Evolutionary conservation across 2,888 invertebrate species (phyloP).

Genomic region (Synanthedon tipuliformis): DNA sequence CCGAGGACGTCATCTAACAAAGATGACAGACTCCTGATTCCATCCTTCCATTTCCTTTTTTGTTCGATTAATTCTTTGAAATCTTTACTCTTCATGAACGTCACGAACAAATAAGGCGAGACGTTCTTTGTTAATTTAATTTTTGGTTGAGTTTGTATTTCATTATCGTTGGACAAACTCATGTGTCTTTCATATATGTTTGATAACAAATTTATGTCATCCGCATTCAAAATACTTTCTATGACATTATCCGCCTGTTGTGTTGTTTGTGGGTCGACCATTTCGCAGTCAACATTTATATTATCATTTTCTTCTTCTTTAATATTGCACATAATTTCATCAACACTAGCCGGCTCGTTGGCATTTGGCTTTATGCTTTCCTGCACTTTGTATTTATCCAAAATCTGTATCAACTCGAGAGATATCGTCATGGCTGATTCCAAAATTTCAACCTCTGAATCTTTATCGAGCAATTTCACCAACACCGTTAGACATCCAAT

Average conservation of each 20-base stretch:
- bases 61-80: constrained; percentile 71
- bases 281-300: constrained; percentile 14
- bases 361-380: constrained; percentile 11
- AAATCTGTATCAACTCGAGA: constrained; percentile 58
- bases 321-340: constrained; percentile 28
- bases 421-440: constrained; percentile 71
- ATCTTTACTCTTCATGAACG: constrained; percentile 67
- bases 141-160: constrained; percentile 20
- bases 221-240: constrained; percentile 73
- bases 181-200: constrained; percentile 71
- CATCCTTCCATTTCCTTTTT: constrained; percentile 75
- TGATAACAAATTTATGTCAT: constrained; percentile 73
- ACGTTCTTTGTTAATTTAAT: constrained; percentile 37
- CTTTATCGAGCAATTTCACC: constrained; percentile 74
- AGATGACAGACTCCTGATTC: constrained; percentile 76
- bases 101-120: constrained; percentile 72
- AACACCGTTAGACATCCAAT: constrained; percentile 79
- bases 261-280: constrained; percentile 15
- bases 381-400: constrained; percentile 68
- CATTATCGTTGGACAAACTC: constrained; percentile 33
- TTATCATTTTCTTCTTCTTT: constrained; percentile 26
- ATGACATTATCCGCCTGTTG: constrained; percentile 66
- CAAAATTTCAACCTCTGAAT: constrained; percentile 78
- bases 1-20: constrained; percentile 80
- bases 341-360: constrained; percentile 24